Evolutionary conservation across 2,797 vertebrate genomes (phyloP), one percentile per base, ranked within the genome.

Genomic region (Clarias fuscus): DNA sequence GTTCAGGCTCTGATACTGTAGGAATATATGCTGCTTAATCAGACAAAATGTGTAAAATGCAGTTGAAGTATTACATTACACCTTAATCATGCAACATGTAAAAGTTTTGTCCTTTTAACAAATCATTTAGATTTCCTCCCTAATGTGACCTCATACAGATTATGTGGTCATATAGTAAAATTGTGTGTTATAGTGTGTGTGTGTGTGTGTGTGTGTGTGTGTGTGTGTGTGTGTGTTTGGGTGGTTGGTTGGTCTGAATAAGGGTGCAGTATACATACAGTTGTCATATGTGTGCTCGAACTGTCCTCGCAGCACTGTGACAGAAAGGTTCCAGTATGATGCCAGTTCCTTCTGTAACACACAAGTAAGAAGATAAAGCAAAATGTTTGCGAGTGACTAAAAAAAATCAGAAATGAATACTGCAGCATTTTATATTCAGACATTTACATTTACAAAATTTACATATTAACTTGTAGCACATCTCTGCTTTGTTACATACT

Each of bases 1-100:
- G 95, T 48, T 98, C 97, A 1, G 95, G 95, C 68, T 92, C 85
- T 0, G 93, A 96, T 37, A 93, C 97, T 97, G 88, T 0, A 22
- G 22, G 30, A 20, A 62, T 65, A 72, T 27, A 14, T 2, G 59
- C 17, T 11, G 13, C 8, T 24, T 48, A 67, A 43, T 58, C 10
- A 83, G 37, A 14, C 58, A 13, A 7, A 7, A 30, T n/a, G 33
- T 22, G 33, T 65, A 37, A 68, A 72, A 72, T 72, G 40, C 17
- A 30, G 73, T 48, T 24, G 13, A 14, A 43, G 10, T 2, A 24
- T 73, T 22, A 73, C 11, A 6, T 24, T 10, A 76, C 24, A 56
- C 8, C 5, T 24, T n/a, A 48, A 75, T 75, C 72, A 75, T n/a
- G n/a, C n/a, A n/a, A n/a, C n/a, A n/a, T 53, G 24, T 6, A 2